These are phyloP conservation scores for Antennarius maculatus DNA, from an alignment of 2,797 vertebrate genomes.

Conservation along the genomic window DNA sequence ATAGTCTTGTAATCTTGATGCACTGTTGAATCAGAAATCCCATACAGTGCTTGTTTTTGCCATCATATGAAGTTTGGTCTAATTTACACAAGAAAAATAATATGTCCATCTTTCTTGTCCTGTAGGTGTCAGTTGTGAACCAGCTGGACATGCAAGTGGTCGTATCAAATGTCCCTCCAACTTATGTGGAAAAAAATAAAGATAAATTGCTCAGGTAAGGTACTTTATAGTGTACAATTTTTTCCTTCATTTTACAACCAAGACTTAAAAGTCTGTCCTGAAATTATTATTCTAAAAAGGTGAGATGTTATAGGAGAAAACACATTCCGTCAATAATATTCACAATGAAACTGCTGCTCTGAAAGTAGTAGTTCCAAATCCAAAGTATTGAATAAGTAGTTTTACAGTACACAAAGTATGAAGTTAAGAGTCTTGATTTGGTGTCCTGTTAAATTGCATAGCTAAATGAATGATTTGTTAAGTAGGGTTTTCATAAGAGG, in stretches of 20 bases:
- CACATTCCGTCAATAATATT: not conserved
- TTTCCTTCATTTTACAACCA: not conserved
- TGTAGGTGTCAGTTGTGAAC: slow-evolving; percentile 97
- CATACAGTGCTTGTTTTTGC: not conserved
- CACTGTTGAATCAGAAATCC: no score
- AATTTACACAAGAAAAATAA: not conserved
- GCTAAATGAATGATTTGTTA: slow-evolving; percentile 11
- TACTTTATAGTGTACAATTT: not conserved
- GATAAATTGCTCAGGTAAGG: slow-evolving; percentile 91
- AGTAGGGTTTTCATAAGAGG: slow-evolving; percentile 15
- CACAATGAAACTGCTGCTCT: not conserved
- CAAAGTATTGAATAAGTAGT: not conserved
- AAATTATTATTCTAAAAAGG: not conserved
- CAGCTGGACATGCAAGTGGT: slow-evolving; percentile 99
- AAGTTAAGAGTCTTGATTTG: slow-evolving; percentile 4
- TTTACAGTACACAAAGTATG: not conserved
- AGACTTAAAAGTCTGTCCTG: not conserved
- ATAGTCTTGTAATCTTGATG: no score
- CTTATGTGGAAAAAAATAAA: slow-evolving; percentile 95
- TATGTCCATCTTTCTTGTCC: slow-evolving; percentile 21
- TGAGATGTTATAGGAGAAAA: not conserved
- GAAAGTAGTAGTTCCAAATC: not conserved
- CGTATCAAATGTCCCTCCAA: slow-evolving; percentile 95
- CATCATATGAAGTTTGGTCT: not conserved
- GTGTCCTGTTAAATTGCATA: not conserved